These are phyloP conservation scores for Callinectes sapidus DNA, from an alignment of 2,888 invertebrate genomes.

Conservation along the genomic window DNA sequence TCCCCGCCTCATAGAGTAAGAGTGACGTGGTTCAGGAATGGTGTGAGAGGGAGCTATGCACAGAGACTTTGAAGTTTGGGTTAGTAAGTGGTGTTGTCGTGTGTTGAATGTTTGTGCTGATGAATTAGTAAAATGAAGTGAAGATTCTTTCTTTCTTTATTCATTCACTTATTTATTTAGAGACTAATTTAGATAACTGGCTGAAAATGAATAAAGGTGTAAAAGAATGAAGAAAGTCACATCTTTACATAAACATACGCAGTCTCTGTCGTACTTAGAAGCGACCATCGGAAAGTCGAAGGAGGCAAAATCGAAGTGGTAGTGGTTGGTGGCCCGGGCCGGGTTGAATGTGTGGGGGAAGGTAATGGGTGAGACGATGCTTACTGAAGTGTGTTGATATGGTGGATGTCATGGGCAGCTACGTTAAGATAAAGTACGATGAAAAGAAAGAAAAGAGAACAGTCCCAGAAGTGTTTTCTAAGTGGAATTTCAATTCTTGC, in stretches of 20 bases:
- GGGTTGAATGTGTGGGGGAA: not conserved
- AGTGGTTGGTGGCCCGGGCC: not conserved
- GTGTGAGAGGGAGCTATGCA: not conserved
- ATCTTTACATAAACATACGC: not conserved
- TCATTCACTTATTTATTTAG: too few species aligned
- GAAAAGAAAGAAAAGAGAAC: not conserved
- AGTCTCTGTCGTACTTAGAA: not conserved
- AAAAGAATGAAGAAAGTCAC: not conserved
- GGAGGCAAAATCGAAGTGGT: not conserved
- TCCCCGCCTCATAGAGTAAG: not conserved
- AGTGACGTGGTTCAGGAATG: not conserved
- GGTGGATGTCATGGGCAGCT: not conserved
- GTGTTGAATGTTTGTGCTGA: not conserved
- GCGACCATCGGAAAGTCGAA: not conserved
- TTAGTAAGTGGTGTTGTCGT: not conserved
- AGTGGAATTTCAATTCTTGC: not conserved
- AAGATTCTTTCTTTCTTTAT: too few species aligned
- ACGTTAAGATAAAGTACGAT: not conserved
- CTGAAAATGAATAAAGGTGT: not conserved
- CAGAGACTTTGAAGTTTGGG: not conserved
- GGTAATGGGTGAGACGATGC: not conserved
- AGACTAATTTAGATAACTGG: not conserved
- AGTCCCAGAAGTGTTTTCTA: not conserved
- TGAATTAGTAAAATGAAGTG: not conserved
- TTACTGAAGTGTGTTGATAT: not conserved